Percentiles rank a stretch among this genome's conserved stretches.
These are phyloP conservation scores for Pomatorhinus ruficollis DNA, from an alignment of 2,113 vertebrate species.

Conservation along the genomic window DNA sequence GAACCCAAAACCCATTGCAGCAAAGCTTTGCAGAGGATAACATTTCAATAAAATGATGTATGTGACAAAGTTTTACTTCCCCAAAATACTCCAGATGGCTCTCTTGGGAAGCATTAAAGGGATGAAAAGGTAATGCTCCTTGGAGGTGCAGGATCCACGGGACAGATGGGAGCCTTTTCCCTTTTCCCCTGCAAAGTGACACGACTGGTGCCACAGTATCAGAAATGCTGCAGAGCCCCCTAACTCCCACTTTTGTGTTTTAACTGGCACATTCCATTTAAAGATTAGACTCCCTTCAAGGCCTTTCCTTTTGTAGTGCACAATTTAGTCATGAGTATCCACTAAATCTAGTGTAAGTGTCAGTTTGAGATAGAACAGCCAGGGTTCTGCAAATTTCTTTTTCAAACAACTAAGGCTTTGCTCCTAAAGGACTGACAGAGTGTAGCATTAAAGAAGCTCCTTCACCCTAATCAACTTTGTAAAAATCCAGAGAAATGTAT, in stretches of 20 bases:
- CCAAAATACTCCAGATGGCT: neutral
- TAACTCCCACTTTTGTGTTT: slow-evolving; percentile 49
- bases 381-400: slow-evolving; percentile 45
- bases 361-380: slow-evolving; percentile 60
- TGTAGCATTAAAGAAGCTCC: slow-evolving; percentile 20
- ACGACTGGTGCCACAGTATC: slow-evolving; percentile 49
- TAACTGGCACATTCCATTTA: slow-evolving; percentile 30
- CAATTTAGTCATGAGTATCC: slow-evolving; percentile 36
- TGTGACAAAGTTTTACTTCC: neutral
- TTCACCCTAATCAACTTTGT: neutral
- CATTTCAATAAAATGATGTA: neutral
- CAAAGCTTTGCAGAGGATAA: neutral
- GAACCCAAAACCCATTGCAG: neutral
- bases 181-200: neutral
- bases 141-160: slow-evolving; percentile 4
- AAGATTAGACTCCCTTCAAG: slow-evolving; percentile 54
- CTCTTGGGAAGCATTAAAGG: neutral
- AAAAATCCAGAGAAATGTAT: slow-evolving; percentile 17
- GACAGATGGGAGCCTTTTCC: neutral
- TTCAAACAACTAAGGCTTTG: slow-evolving; percentile 24
- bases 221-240: slow-evolving; percentile 26
- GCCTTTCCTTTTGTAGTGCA: slow-evolving; percentile 48
- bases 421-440: slow-evolving; percentile 8
- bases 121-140: neutral
- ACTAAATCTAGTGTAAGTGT: slow-evolving; percentile 51